Percentiles rank a stretch among this genome's conserved stretches.
These are phyloP conservation scores for Elysia crispata DNA, from an alignment of 2,888 invertebrate species.

Conservation along the genomic window DNA sequence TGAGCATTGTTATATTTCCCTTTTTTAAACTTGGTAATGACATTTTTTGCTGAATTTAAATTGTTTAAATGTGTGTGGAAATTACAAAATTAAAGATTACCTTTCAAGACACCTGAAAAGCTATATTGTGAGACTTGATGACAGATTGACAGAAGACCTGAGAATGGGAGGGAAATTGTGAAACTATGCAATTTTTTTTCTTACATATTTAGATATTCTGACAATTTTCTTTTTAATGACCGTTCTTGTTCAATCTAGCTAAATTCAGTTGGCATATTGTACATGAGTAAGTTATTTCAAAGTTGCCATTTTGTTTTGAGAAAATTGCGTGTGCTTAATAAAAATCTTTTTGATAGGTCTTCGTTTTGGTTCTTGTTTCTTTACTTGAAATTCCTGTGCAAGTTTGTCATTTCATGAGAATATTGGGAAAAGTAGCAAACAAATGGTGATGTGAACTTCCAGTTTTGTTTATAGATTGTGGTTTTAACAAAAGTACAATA, in stretches of 20 bases:
- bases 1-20: too few relatives aligned
- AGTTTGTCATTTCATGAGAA: not conserved
- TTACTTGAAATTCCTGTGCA: not conserved
- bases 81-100: too few relatives aligned
- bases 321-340: slow-evolving; percentile 50
- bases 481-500: too few relatives aligned
- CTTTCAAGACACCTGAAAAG: not conserved
- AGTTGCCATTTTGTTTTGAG: slow-evolving; percentile 36
- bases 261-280: slow-evolving; percentile 35
- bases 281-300: slow-evolving; percentile 36
- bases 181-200: slow-evolving; percentile 49
- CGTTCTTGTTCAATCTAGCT: slow-evolving; percentile 40
- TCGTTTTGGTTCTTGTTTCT: slow-evolving; percentile 6
- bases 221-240: slow-evolving; percentile 24
- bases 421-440: too few relatives aligned
- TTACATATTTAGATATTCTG: slow-evolving; percentile 1
- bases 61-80: too few relatives aligned
- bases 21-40: too few relatives aligned
- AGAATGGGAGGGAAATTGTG: slow-evolving; percentile 16
- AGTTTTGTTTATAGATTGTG: too few relatives aligned
- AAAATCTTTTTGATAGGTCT: slow-evolving; percentile 47
- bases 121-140: slow-evolving; percentile 10
- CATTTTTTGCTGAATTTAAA: too few relatives aligned
- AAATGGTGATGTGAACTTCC: too few relatives aligned
- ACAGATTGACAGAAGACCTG: not conserved